These are phyloP conservation scores for Sipha flava DNA, from an alignment of 1,140 invertebrate species.

Conservation along the genomic window DNA sequence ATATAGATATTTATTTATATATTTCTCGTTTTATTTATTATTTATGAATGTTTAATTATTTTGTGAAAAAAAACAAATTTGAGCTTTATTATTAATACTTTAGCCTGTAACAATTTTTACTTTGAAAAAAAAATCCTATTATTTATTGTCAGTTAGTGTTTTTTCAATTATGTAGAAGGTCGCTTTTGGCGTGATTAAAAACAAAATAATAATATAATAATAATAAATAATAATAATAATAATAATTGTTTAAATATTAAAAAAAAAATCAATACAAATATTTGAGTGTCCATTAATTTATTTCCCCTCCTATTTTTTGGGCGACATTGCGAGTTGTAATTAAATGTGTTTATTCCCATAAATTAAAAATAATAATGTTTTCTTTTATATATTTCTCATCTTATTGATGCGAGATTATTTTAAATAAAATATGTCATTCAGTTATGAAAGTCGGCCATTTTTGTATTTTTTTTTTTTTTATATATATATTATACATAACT, in stretches of 20 bases:
- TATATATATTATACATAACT: constrained; percentile 30
- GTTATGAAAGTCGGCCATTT: constrained; percentile 34
- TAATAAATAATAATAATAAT: constrained; percentile 27
- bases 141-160: constrained; percentile 32
- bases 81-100: constrained; percentile 32
- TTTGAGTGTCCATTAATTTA: constrained; percentile 21
- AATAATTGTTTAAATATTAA: constrained; percentile 30
- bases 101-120: constrained; percentile 33
- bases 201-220: constrained; percentile 28
- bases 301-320: constrained; percentile 20
- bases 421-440: constrained; percentile 16
- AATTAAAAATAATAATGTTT: neutral
- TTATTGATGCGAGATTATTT: neutral
- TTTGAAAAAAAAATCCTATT: constrained; percentile 30
- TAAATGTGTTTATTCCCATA: neutral
- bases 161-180: constrained; percentile 30
- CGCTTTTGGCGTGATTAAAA: constrained; percentile 30
- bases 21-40: constrained; percentile 32
- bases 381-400: neutral
- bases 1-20: constrained; percentile 33
- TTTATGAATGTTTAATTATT: constrained; percentile 33
- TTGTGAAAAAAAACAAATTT: constrained; percentile 29
- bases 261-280: constrained; percentile 11
- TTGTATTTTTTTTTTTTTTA: constrained; percentile 27
- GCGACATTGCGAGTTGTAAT: constrained; percentile 33